Evolutionary conservation across 2,888 invertebrate species (phyloP).

Genomic region (Microctonus hyperodae): DNA sequence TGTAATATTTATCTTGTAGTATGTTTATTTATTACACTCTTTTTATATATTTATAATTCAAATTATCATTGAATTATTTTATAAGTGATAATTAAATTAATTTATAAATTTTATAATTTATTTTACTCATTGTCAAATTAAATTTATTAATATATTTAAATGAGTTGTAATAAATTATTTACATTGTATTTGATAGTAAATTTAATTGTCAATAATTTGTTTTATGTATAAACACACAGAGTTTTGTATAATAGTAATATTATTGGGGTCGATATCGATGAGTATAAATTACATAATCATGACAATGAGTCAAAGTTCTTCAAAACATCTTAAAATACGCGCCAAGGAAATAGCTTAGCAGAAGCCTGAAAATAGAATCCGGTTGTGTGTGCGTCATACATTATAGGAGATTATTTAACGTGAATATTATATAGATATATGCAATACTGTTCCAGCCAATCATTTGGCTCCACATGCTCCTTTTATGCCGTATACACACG

Average conservation of each 20-base stretch:
- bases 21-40: not conserved
- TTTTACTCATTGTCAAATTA: too few species aligned
- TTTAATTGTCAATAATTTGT: too few species aligned
- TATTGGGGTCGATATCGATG: too few species aligned
- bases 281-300: conserved; percentile 46
- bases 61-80: too few species aligned
- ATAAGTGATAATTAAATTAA: too few species aligned
- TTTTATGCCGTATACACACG: conserved; percentile 28
- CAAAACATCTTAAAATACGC: conserved; percentile 62
- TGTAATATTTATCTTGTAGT: not conserved
- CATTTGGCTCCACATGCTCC: conserved; percentile 65
- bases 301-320: conserved; percentile 51
- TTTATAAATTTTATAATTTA: too few species aligned
- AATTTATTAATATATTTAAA: too few species aligned
- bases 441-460: conserved; percentile 59
- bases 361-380: conserved; percentile 59
- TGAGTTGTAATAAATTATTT: too few species aligned
- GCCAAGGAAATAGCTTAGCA: conserved; percentile 62
- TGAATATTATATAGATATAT: too few species aligned
- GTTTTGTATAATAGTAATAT: too few species aligned
- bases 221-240: too few species aligned
- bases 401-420: conserved; percentile 16
- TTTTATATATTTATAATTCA: not conserved
- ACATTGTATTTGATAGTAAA: too few species aligned
- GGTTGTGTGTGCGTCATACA: conserved; percentile 52